Evolutionary conservation across 2,113 vertebrate genomes (phyloP).

Genomic region (Psettodes erumei): DNA sequence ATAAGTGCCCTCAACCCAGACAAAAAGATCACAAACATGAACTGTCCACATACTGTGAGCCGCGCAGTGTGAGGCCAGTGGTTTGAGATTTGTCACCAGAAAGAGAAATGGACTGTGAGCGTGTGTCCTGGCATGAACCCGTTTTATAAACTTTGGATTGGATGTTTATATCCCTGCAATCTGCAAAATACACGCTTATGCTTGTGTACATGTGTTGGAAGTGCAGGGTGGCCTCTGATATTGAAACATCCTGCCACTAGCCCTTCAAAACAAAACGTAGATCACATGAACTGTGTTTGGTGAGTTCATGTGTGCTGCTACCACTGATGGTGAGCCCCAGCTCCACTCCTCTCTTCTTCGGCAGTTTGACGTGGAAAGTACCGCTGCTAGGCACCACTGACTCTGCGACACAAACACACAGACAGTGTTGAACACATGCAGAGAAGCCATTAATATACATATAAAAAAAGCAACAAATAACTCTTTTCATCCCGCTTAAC

Average conservation of each 20-base stretch:
- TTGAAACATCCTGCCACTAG: slow-evolving; percentile 42
- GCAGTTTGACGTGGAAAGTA: slow-evolving; percentile 97
- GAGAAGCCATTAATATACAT: neutral
- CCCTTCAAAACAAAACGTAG: slow-evolving; percentile 15
- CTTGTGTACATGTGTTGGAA: neutral
- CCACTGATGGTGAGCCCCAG: slow-evolving; percentile 96
- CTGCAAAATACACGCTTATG: neutral
- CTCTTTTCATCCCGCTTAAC: slow-evolving; percentile 17
- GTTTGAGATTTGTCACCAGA: neutral
- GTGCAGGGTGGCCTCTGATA: slow-evolving; percentile 10
- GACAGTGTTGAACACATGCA: neutral
- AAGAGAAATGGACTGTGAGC: neutral
- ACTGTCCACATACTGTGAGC: neutral
- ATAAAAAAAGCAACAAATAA: slow-evolving; percentile 1
- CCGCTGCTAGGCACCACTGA: slow-evolving; percentile 98
- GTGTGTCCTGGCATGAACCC: neutral
- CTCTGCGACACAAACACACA: slow-evolving; percentile 75
- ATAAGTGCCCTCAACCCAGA: neutral
- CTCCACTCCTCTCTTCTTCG: slow-evolving; percentile 96
- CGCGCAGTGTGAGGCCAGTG: neutral
- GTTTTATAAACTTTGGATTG: slow-evolving; percentile 18
- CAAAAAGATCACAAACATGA: neutral
- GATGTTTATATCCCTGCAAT: slow-evolving; percentile 12
- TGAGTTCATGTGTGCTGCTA: slow-evolving; percentile 44
- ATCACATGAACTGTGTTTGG: slow-evolving; percentile 26